Evolutionary conservation across 2,113 vertebrate species (phyloP).

Genomic region (Hippocampus mohnikei): DNA sequence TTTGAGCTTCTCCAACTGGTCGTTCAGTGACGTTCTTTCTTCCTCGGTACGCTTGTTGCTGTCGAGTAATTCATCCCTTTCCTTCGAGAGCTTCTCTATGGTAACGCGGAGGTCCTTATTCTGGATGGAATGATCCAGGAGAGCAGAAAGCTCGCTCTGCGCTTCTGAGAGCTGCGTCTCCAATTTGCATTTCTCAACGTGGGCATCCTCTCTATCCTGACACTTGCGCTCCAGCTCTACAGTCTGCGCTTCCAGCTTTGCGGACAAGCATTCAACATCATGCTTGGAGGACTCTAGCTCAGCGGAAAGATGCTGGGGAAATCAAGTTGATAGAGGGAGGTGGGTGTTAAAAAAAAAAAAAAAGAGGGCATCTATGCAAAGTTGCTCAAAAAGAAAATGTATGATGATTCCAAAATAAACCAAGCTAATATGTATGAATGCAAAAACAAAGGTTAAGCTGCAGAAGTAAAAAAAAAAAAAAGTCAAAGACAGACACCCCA

Average conservation of each 20-base stretch:
- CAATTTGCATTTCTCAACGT: conserved; percentile 75
- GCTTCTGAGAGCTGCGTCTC: conserved; percentile 74
- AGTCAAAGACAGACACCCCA: conserved; percentile 35
- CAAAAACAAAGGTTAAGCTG: conserved; percentile 60
- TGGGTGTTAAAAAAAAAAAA: not conserved
- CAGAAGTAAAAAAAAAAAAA: conserved; percentile 45
- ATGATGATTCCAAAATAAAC: conserved; percentile 64
- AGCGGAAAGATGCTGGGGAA: conserved; percentile 86
- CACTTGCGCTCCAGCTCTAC: conserved; percentile 79
- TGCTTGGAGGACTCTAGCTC: conserved; percentile 87
- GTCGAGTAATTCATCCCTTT: conserved; percentile 70
- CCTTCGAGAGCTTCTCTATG: conserved; percentile 64
- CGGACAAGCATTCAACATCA: conserved; percentile 83
- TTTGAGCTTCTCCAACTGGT: conserved; percentile 63
- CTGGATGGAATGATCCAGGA: conserved; percentile 65
- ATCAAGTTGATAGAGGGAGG: conserved; percentile 73
- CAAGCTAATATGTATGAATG: conserved; percentile 51
- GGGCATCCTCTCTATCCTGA: conserved; percentile 76
- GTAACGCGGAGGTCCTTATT: conserved; percentile 73
- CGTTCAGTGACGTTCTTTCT: conserved; percentile 62
- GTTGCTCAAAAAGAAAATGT: conserved; percentile 37
- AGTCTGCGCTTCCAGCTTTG: conserved; percentile 82
- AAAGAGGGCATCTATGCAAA: conserved; percentile 53
- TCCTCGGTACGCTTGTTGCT: conserved; percentile 60
- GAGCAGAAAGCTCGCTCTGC: conserved; percentile 65